Conservation (phyloP, 2,888 invertebrate species). For the Anorthoa munda region DNA sequence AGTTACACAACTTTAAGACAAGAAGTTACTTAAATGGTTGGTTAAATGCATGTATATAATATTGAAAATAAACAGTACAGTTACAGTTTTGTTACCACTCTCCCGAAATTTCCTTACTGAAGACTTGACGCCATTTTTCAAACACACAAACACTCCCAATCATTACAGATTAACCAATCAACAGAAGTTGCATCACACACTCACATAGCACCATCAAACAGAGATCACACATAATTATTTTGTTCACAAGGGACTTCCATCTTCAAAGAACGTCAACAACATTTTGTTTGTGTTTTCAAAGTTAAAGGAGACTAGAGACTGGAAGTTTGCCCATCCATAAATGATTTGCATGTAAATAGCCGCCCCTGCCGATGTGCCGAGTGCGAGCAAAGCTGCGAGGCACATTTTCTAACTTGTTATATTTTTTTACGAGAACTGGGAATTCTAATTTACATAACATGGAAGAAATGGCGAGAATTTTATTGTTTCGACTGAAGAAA, state of each 20-base stretch:
- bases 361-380: constrained; percentile 67
- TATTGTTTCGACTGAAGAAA: constrained; percentile 35
- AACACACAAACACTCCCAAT: constrained; percentile 9
- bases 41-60: not conserved
- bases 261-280: constrained; percentile 67
- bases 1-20: not conserved
- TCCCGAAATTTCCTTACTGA: not conserved
- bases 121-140: not conserved
- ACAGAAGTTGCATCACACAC: constrained; percentile 2
- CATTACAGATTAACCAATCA: constrained; percentile 30
- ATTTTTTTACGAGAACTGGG: constrained; percentile 63
- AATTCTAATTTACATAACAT: constrained; percentile 59
- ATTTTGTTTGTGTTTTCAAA: constrained; percentile 71
- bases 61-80: too few species aligned
- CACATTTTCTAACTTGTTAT: constrained; percentile 85
- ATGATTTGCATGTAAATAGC: constrained; percentile 87
- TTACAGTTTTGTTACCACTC: constrained; percentile 18
- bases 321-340: constrained; percentile 71
- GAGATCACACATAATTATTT: constrained; percentile 21
- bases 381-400: constrained; percentile 66
- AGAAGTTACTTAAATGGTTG: too few species aligned
- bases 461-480: constrained; percentile 47
- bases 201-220: constrained; percentile 1
- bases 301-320: constrained; percentile 61
- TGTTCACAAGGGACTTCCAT: constrained; percentile 67